Evolutionary conservation across 2,797 vertebrate genomes (phyloP).

Genomic region (Pseudomugil gertrudae): DNA sequence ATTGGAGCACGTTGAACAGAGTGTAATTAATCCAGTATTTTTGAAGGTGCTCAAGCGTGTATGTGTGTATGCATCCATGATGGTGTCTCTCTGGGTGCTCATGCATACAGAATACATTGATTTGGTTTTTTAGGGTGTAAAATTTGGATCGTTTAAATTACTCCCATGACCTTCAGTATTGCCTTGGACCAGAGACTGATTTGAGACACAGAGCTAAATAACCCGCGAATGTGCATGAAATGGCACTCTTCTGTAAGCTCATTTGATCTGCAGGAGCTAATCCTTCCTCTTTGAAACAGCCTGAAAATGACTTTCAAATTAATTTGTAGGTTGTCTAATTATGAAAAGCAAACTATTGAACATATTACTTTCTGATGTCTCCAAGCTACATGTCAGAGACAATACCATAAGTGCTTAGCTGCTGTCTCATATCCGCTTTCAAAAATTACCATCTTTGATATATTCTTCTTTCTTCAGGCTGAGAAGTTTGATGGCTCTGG

Average conservation of each 20-base stretch:
- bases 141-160: slow-evolving; percentile 60
- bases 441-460: slow-evolving; percentile 36
- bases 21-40: slow-evolving; percentile 47
- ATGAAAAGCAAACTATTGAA: slow-evolving; percentile 50
- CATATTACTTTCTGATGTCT: slow-evolving; percentile 45
- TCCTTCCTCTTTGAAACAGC: slow-evolving; percentile 65
- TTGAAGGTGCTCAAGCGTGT: slow-evolving; percentile 32
- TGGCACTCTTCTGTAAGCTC: slow-evolving; percentile 65
- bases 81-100: slow-evolving; percentile 27
- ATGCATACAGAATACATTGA: slow-evolving; percentile 44
- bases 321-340: slow-evolving; percentile 70
- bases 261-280: slow-evolving; percentile 69
- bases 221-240: slow-evolving; percentile 64
- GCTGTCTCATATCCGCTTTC: slow-evolving; percentile 17
- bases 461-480: slow-evolving; percentile 78
- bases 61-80: slow-evolving; percentile 8
- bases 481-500: slow-evolving; percentile 89
- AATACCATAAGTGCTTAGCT: slow-evolving; percentile 15
- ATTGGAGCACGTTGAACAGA: slow-evolving; percentile 33
- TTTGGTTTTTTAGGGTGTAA: slow-evolving; percentile 60
- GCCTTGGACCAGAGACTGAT: slow-evolving; percentile 61
- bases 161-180: slow-evolving; percentile 64
- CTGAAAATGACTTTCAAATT: slow-evolving; percentile 73
- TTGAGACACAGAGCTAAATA: slow-evolving; percentile 60
- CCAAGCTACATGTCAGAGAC: slow-evolving; percentile 20